Evolutionary conservation across 2,113 vertebrate genomes (phyloP).

Genomic region (Perca flavescens): DNA sequence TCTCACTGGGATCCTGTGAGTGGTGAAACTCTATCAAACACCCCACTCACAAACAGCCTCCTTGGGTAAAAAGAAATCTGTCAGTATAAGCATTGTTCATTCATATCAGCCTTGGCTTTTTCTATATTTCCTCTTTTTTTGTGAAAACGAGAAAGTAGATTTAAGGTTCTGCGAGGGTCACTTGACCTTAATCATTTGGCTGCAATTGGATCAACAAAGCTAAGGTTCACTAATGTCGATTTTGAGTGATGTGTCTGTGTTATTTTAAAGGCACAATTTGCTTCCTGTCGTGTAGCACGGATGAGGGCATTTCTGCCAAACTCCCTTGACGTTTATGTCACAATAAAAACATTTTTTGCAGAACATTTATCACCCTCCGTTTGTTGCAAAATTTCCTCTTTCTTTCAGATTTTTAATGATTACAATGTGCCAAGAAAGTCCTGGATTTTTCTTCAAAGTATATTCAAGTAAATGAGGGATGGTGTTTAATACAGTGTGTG

Average conservation of each 20-base stretch:
- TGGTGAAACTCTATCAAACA: slow-evolving; percentile 54
- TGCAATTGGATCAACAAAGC: neutral
- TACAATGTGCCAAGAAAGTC: slow-evolving; percentile 1
- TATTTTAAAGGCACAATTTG: neutral
- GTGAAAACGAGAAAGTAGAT: neutral
- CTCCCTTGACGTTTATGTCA: slow-evolving; percentile 19
- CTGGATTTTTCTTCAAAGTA: neutral
- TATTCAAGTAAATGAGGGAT: slow-evolving; percentile 24
- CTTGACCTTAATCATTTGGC: neutral
- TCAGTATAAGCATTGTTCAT: neutral
- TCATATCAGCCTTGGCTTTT: slow-evolving; percentile 5
- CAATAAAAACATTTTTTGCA: slow-evolving; percentile 30
- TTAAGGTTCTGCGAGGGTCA: neutral
- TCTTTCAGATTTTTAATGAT: slow-evolving; percentile 7
- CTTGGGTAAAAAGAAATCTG: neutral
- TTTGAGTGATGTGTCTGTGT: neutral
- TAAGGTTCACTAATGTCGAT: neutral
- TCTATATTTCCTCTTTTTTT: neutral
- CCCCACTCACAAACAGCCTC: slow-evolving; percentile 34
- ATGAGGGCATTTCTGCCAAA: slow-evolving; percentile 15
- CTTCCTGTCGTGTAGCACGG: neutral
- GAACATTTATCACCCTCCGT: slow-evolving; percentile 27
- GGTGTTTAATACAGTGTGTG: slow-evolving; percentile 17
- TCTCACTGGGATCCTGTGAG: slow-evolving; percentile 25
- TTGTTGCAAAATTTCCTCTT: neutral